These are phyloP conservation scores for Ptychochromis oligacanthus DNA, from an alignment of 2,113 vertebrate genomes.

Conservation along the genomic window DNA sequence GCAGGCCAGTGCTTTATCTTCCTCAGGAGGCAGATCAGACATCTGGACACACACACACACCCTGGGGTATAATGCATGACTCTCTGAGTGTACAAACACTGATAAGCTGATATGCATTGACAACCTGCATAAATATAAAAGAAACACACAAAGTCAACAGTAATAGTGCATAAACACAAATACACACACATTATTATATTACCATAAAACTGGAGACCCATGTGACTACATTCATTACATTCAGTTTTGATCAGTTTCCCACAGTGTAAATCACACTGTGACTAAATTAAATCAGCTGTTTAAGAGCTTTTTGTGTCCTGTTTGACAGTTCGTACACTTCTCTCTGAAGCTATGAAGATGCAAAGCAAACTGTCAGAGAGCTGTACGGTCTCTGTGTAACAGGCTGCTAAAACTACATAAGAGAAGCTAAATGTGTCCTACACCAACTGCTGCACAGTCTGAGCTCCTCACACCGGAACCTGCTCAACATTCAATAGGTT, in stretches of 20 bases:
- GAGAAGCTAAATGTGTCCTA: not conserved
- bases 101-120: too few species aligned
- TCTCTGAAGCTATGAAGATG: not conserved
- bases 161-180: too few species aligned
- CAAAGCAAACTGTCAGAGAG: not conserved
- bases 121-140: too few species aligned
- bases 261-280: not conserved
- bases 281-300: not conserved
- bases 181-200: not conserved
- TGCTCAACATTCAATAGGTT: too few species aligned
- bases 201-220: too few species aligned
- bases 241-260: not conserved
- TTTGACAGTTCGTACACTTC: not conserved
- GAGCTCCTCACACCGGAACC: too few species aligned
- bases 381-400: not conserved
- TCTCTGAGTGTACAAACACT: too few species aligned
- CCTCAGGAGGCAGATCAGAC: not conserved
- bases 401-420: not conserved
- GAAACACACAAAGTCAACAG: too few species aligned
- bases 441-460: too few species aligned
- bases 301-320: not conserved
- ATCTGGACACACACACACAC: too few species aligned
- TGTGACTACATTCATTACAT: too few species aligned
- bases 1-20: not conserved
- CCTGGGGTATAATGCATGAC: too few species aligned